Evolutionary conservation across 2,113 vertebrate species (phyloP).

Genomic region (Arothron firmamentum): DNA sequence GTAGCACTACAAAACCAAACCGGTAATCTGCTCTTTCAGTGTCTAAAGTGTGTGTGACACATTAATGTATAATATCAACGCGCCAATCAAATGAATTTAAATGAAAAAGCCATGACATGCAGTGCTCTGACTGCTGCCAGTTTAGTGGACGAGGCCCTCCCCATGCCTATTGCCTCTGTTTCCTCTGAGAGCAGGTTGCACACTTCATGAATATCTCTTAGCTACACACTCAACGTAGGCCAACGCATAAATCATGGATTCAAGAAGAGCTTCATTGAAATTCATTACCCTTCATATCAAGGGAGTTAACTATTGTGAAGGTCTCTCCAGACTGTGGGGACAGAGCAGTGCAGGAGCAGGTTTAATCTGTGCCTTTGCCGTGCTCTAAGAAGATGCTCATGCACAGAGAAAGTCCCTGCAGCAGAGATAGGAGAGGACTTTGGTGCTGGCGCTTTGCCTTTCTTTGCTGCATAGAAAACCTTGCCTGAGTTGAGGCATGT

Average conservation of each 20-base stretch:
- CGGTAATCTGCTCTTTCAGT: no score
- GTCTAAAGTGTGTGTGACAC: constrained; percentile 11
- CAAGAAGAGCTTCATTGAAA: constrained; percentile 71
- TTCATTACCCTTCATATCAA: constrained; percentile 70
- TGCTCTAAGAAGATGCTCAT: constrained; percentile 54
- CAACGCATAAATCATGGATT: constrained; percentile 69
- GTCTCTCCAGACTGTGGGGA: constrained; percentile 53
- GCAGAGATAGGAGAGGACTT: constrained; percentile 37
- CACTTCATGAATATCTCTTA: constrained; percentile 64
- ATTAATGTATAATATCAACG: constrained; percentile 14
- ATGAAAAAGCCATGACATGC: constrained; percentile 32
- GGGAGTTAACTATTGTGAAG: constrained; percentile 65
- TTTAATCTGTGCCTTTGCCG: constrained; percentile 67
- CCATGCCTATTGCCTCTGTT: constrained; percentile 38
- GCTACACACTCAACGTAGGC: constrained; percentile 62
- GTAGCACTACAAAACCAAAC: constrained; percentile 37
- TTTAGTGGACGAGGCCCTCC: constrained; percentile 26
- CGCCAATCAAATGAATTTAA: constrained; percentile 33
- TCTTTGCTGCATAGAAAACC: constrained; percentile 14
- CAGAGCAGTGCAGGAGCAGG: constrained; percentile 45
- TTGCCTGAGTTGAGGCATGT: constrained; percentile 30
- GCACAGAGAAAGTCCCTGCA: constrained; percentile 36
- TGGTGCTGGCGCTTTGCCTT: constrained; percentile 21
- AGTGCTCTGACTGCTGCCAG: constrained; percentile 30
- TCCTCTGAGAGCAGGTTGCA: constrained; percentile 49